Base-by-base conservation (phyloP, 2,888 invertebrate genomes). In the Pomacea canaliculata region DNA sequence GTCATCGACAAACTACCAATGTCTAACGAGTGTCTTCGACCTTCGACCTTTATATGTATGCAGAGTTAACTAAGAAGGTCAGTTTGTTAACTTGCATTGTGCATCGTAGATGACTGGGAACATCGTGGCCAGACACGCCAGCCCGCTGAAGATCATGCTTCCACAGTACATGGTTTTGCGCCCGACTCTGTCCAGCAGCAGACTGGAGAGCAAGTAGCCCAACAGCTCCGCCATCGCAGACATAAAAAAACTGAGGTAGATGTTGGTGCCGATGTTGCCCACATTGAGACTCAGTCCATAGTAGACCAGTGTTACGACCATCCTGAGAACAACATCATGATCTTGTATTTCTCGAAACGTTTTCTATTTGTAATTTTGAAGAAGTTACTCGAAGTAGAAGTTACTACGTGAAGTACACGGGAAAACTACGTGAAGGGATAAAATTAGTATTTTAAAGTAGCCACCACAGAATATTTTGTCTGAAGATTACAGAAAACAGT, bases 241-340 rank as follows among this genome's bases (percentile, higher is more conserved):
- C n/a, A 87, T 81, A 65, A 83, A 77, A 71, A 86, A 84, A 82
- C 86, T 87, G 7, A 86, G 75, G 80, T 85, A 86, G 5, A 85
- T 81, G 76, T 83, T 80, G 0, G 86, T 86, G 51, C 83, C 82
- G 4, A 87, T 76, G 71, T 83, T 83, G 4, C 81, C 82, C 7
- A 84, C 82, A 70, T 85, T 84, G n/a, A 86, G 78, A 4, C 83
- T 80, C 18, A 87, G 82, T 1, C 85, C 86, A 66, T 86, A 86
- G 68, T 86, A 87, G 27, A 83, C 84, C 83, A 85, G 82, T 10
- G 84, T 80, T 19, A 82, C 83, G 1, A 86, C 85, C 18, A 80
- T 73, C 86, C 87, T 87, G 69, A 5, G 76, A 67, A 1, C 63
- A 63, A 60, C 4, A 60, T 60, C 4, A n/a, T 5, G 7, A 37